These are phyloP conservation scores for Hydriomena furcata DNA, from an alignment of 2,888 invertebrate species.

Conservation along the genomic window DNA sequence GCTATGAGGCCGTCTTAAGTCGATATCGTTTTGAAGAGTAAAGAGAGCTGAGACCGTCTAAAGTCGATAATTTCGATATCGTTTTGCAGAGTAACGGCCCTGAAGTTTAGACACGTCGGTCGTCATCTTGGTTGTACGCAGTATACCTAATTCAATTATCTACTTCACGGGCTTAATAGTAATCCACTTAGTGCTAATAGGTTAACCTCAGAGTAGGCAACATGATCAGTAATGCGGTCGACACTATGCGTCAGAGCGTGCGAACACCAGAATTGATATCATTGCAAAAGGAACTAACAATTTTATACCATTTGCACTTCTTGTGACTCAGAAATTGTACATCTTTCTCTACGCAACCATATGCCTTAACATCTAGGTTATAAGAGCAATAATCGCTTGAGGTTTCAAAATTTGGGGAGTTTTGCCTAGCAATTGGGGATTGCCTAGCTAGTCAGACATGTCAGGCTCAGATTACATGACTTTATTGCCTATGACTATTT, in stretches of 20 bases:
- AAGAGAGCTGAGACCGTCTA: too few species aligned
- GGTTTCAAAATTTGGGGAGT: background rate
- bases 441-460: slow-evolving; percentile 15
- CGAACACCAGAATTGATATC: slow-evolving; percentile 51
- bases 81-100: too few species aligned
- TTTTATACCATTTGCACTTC: slow-evolving; percentile 45
- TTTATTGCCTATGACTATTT: too few species aligned
- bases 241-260: slow-evolving; percentile 30
- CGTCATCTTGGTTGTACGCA: background rate
- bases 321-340: slow-evolving; percentile 27
- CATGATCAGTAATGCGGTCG: slow-evolving; percentile 18
- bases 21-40: too few species aligned
- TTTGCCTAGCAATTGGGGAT: slow-evolving; percentile 9
- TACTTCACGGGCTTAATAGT: slow-evolving; percentile 17
- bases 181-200: slow-evolving; percentile 24
- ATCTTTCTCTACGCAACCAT: background rate
- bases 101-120: too few species aligned
- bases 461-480: slow-evolving; percentile 11
- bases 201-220: slow-evolving; percentile 18
- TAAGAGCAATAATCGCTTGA: background rate
- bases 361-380: background rate
- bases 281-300: slow-evolving; percentile 62
- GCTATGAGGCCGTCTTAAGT: too few species aligned
- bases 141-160: slow-evolving; percentile 16
- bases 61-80: too few species aligned